Evolutionary conservation across 1,140 invertebrate genomes (phyloP).

Genomic region (Hypsibius dujardini): DNA sequence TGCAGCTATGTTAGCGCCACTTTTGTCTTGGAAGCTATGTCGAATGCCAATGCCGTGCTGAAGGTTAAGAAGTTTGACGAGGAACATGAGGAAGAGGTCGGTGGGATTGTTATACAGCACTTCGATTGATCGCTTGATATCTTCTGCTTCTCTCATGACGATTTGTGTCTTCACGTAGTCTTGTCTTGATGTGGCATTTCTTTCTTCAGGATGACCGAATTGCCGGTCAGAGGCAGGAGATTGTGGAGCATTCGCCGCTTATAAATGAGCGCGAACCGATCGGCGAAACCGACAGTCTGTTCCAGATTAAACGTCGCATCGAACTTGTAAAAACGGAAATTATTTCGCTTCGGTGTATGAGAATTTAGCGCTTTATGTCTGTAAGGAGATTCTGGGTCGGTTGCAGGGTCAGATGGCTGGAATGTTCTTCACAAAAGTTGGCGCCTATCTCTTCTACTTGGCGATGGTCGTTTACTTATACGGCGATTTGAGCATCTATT

Average conservation of each 20-base stretch:
- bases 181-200: too few relatives aligned
- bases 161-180: too few relatives aligned
- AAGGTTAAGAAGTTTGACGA: conserved; percentile 19
- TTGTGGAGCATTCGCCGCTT: background rate
- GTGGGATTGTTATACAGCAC: too few relatives aligned
- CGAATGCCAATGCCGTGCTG: conserved; percentile 71
- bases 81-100: conserved; percentile 19
- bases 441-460: conserved; percentile 62
- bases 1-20: conserved; percentile 77
- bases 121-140: too few relatives aligned
- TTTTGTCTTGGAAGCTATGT: conserved; percentile 86
- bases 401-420: conserved; percentile 71
- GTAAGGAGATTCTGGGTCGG: too few relatives aligned
- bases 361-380: too few relatives aligned
- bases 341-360: background rate
- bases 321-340: conserved; percentile 20
- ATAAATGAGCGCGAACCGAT: conserved; percentile 1
- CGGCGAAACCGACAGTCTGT: conserved; percentile 18
- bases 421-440: conserved; percentile 59
- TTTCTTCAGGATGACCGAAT: too few relatives aligned
- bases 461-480: conserved; percentile 82
- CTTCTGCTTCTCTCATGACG: too few relatives aligned
- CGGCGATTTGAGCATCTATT: conserved; percentile 89
- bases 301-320: conserved; percentile 18
- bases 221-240: background rate